Conservation (phyloP, 2,888 invertebrate genomes). For the Thymelicus lineola region DNA sequence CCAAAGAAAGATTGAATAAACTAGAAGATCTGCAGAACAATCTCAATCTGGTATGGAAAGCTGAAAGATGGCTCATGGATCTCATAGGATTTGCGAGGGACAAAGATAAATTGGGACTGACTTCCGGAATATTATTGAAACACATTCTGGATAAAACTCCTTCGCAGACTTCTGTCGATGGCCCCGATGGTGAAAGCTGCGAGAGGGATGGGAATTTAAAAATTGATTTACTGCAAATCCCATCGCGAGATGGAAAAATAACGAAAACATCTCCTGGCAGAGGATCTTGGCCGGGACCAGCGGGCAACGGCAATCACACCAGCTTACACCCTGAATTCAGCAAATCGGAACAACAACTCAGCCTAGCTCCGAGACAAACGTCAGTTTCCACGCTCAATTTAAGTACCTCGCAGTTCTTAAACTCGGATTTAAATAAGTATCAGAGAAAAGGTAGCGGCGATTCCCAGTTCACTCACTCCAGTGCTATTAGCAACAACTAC, state of each 20-base stretch:
- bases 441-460: slow-evolving; percentile 86
- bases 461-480: slow-evolving; percentile 84
- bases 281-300: slow-evolving; percentile 95
- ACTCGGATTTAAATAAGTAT: slow-evolving; percentile 72
- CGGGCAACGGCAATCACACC: slow-evolving; percentile 81
- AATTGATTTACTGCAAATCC: slow-evolving; percentile 86
- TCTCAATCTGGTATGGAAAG: slow-evolving; percentile 96
- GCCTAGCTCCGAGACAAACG: slow-evolving; percentile 80
- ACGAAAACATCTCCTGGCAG: slow-evolving; percentile 91
- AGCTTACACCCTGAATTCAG: slow-evolving; percentile 90
- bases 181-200: slow-evolving; percentile 68
- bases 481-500: slow-evolving; percentile 70
- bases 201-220: slow-evolving; percentile 76
- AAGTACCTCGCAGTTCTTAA: slow-evolving; percentile 82
- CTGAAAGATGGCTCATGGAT: slow-evolving; percentile 98
- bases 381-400: slow-evolving; percentile 81
- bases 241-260: slow-evolving; percentile 89
- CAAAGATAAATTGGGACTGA: slow-evolving; percentile 73
- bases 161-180: slow-evolving; percentile 59
- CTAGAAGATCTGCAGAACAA: slow-evolving; percentile 94
- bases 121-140: slow-evolving; percentile 80
- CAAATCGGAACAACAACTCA: slow-evolving; percentile 92
- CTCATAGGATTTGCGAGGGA: slow-evolving; percentile 97
- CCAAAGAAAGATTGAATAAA: slow-evolving; percentile 93
- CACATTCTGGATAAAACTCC: slow-evolving; percentile 70